These are phyloP conservation scores for Ceyx margarethae DNA, from an alignment of 2,113 vertebrate species.

Conservation along the genomic window DNA sequence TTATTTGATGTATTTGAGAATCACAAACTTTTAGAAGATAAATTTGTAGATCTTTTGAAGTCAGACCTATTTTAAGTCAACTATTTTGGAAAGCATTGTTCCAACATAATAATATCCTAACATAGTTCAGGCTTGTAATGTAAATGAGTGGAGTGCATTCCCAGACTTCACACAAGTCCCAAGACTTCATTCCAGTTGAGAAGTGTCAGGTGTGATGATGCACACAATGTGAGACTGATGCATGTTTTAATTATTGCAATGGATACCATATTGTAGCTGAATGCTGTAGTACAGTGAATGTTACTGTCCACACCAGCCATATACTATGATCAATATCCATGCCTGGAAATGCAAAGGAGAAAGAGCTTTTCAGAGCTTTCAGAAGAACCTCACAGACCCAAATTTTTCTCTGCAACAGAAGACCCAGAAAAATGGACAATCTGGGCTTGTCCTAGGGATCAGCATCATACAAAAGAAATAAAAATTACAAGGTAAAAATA, in stretches of 20 bases:
- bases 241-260: background rate
- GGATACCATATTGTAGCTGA: background rate
- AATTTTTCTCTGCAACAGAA: background rate
- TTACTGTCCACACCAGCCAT: background rate
- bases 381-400: background rate
- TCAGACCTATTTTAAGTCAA: background rate
- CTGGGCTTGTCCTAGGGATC: background rate
- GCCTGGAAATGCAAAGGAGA: background rate
- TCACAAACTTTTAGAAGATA: background rate
- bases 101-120: background rate
- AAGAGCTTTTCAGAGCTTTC: background rate
- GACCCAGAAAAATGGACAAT: background rate
- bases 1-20: background rate
- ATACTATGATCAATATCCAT: background rate
- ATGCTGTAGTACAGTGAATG: background rate
- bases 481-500: constrained; percentile 16
- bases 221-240: background rate
- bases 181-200: background rate
- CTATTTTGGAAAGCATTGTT: background rate
- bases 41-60: background rate
- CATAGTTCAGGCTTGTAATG: background rate
- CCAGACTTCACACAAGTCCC: background rate
- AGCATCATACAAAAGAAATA: background rate
- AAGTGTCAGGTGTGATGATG: background rate
- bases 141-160: background rate